Evolutionary conservation across 2,888 invertebrate species (phyloP), one percentile per base, ranked within the genome.

Genomic region (Acanthosoma haemorrhoidale): DNA sequence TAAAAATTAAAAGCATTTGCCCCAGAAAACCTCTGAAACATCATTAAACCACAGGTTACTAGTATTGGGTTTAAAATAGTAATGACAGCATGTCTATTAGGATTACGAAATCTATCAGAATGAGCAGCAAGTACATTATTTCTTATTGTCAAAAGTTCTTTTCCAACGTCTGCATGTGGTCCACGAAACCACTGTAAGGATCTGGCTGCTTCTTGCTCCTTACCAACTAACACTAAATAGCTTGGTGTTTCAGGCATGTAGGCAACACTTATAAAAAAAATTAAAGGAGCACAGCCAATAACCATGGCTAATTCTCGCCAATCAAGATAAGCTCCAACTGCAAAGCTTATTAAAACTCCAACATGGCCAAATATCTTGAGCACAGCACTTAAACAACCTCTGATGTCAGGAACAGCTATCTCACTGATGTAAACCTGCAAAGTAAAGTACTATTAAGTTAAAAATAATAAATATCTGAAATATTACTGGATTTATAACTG

Each of bases 231-330:
- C 3, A 92, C 87, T 72, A 92, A 84, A 80, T 88, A 92, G 77
- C 92, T 90, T 15, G 95, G 95, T 39, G 94, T 93, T 82, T 96
- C 95, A 32, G 94, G 94, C 77, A 94, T 88, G 79, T 88, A 88
- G 9, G 73, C 72, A 73, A 89, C 82, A 57, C 76, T 75, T 15
- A 82, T 75, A 80, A 92, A 88, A 72, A 92, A 86, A 72, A 91
- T 85, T 68, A 91, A 82, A 1, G 92, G 91, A 8, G 91, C 89
- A 38, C 90, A 83, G 8, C 91, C 88, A 73, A 92, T 91, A 74
- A 92, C 85, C 36, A 89, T 83, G 0, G 94, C 94, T 70, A 94
- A 84, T 78, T 91, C 89, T 73, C 91, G 84, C 94, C 94, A 94
- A 80, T 90, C 88, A 8, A 92, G 81, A 79, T 88, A 88, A 15